Evolutionary conservation across 2,113 vertebrate species (phyloP), one percentile per base, ranked within the genome.

Genomic region (Larimichthys polyactis): DNA sequence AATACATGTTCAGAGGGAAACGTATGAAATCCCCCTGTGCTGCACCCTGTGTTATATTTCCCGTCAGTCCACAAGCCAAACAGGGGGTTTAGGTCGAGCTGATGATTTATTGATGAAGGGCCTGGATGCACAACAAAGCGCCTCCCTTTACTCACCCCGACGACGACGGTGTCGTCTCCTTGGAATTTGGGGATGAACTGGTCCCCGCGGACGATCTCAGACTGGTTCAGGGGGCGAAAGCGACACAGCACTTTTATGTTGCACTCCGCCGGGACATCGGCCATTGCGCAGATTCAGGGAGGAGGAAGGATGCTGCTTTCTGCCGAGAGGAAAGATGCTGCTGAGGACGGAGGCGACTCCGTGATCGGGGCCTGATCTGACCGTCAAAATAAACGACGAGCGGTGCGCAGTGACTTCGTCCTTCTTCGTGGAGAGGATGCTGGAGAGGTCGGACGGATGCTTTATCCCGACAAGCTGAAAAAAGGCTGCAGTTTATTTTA

Each of bases 161-260:
- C 91, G 49, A 91, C 49, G 78, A 97, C 96, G 17, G 94, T 95
- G 95, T 97, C 97, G 29, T 97, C 96, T n/a, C 92, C 95, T 68
- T 95, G 95, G 83, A 97, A 97, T 84, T 95, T 94, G 66, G 96
- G 96, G 65, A 97, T 74, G 83, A 96, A 97, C 84, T 93, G 95
- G 89, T 97, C 97, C 32, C 97, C 97, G 2, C 97, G 95, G 10
- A 95, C 2, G 32, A 96, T 95, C 92, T 97, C 97, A 3, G 96
- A 89, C 91, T 97, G 95, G 84, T 96, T 97, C 57, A 97, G 93
- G 10, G 97, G 97, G 46, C 97, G 96, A 87, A 97, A 97, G 69
- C 97, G 95, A 94, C 97, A 97, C 83, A 97, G 94, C 92, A 97
- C 97, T 90, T 96, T 96, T 75, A 97, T 97, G 92, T 96, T 97